phyloP scores from a whole-genome alignment of 1,140 invertebrate genomes.

The Drosophila arizonae region DNA sequence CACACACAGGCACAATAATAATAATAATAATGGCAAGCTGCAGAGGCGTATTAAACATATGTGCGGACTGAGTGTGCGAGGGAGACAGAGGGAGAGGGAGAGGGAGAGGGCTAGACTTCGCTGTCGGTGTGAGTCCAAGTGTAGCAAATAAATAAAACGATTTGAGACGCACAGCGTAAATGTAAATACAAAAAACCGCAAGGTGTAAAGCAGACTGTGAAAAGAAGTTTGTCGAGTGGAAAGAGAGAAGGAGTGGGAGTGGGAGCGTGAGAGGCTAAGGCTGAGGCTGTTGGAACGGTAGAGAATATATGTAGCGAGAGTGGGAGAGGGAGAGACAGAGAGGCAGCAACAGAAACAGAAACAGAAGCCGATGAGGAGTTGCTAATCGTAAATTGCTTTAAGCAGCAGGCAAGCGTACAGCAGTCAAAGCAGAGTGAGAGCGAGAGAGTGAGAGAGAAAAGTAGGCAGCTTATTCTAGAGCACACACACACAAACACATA shows the following conservation, averaged over 20 bases:
- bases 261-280: not conserved
- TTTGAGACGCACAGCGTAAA: conserved; percentile 55
- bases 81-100: not conserved
- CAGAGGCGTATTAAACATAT: conserved; percentile 62
- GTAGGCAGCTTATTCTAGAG: conserved; percentile 50
- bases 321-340: not conserved
- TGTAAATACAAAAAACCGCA: conserved; percentile 65
- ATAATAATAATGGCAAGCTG: conserved; percentile 40
- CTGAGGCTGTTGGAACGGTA: not conserved
- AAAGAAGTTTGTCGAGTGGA: not conserved
- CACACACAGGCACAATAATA: conserved; percentile 48
- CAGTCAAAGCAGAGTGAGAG: conserved; percentile 34
- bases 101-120: not conserved
- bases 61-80: conserved; percentile 11
- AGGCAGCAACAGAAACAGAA: not conserved
- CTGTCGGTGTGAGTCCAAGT: not conserved
- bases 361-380: not conserved
- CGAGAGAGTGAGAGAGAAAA: conserved; percentile 1
- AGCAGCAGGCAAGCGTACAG: conserved; percentile 31
- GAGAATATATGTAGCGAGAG: too few relatives aligned
- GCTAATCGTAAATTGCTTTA: conserved; percentile 45
- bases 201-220: conserved; percentile 55
- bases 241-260: too few relatives aligned
- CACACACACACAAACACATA: conserved; percentile 9
- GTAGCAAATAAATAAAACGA: conserved; percentile 76